phyloP scores from a whole-genome alignment of 2,113 vertebrate genomes.

The Paracanthobrama guichenoti region DNA sequence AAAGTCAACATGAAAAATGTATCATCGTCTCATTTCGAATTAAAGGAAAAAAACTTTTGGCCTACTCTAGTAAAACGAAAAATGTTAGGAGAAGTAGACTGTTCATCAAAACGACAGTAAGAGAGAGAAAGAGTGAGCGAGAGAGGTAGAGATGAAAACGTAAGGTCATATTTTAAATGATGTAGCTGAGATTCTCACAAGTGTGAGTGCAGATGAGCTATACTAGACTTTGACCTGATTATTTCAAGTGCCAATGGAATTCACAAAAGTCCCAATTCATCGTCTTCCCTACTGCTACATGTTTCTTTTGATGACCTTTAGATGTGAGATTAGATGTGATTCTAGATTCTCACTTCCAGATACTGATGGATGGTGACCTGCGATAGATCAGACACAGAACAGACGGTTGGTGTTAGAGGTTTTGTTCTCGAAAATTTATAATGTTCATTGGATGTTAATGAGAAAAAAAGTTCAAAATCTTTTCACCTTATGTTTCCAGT shows the following conservation, averaged over 20 bases:
- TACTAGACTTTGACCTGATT: conserved; percentile 46
- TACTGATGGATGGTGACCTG: conserved; percentile 39
- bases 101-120: not conserved
- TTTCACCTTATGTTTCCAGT: not conserved
- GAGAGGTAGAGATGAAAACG: conserved; percentile 4
- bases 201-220: conserved; percentile 3
- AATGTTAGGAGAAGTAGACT: not conserved
- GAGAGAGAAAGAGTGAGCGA: not conserved
- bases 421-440: not conserved
- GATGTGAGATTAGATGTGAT: not conserved
- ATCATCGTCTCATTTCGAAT: not conserved
- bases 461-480: not conserved
- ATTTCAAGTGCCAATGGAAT: conserved; percentile 41
- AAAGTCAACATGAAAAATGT: not conserved
- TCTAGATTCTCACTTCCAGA: conserved; percentile 42
- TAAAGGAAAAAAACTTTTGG: not conserved
- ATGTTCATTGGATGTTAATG: not conserved
- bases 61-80: not conserved
- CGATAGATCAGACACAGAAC: not conserved
- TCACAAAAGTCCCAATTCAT: conserved; percentile 7
- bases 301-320: conserved; percentile 47
- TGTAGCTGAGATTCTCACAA: conserved; percentile 27
- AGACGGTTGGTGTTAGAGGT: not conserved
- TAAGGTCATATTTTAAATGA: conserved; percentile 45
- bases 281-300: conserved; percentile 8